These are phyloP conservation scores for Drosophila barbarae DNA, from an alignment of 2,888 invertebrate species.

Conservation along the genomic window DNA sequence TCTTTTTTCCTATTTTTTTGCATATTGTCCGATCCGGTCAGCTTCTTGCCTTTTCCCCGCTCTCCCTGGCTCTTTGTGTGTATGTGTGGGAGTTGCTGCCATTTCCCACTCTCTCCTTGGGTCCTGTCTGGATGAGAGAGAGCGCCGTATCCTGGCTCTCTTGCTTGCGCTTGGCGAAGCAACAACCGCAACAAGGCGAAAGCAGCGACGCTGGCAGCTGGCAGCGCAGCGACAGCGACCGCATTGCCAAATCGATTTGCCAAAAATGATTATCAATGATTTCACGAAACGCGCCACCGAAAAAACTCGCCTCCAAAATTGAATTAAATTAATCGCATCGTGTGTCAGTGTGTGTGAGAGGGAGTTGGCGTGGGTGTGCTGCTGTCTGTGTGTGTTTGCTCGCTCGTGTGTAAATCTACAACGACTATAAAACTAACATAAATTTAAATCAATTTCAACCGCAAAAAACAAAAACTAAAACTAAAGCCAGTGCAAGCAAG, in stretches of 20 bases:
- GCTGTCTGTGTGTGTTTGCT: conserved; percentile 11
- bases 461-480: conserved; percentile 11
- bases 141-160: conserved; percentile 37
- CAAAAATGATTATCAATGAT: conserved; percentile 72
- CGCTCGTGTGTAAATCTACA: conserved; percentile 44
- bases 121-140: conserved; percentile 11
- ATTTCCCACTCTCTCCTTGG: conserved; percentile 3
- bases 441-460: conserved; percentile 15
- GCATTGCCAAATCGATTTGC: conserved; percentile 68
- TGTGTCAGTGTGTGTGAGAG: conserved; percentile 25
- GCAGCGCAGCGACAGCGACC: conserved; percentile 41
- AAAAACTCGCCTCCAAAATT: conserved; percentile 43
- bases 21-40: conserved; percentile 60
- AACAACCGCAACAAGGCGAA: conserved; percentile 57
- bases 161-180: conserved; percentile 53
- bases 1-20: conserved; percentile 63
- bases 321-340: conserved; percentile 69
- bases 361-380: conserved; percentile 8
- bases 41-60: conserved; percentile 22
- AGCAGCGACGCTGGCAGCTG: conserved; percentile 15
- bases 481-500: conserved; percentile 31
- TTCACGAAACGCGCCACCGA: conserved; percentile 59
- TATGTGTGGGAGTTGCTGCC: conserved; percentile 67
- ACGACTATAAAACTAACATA: conserved; percentile 45
- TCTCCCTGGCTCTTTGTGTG: conserved; percentile 34